Percentiles rank a stretch among this genome's conserved stretches.
Conservation (phyloP, 2,113 vertebrate species). For the Hippocampus barbouri region DNA sequence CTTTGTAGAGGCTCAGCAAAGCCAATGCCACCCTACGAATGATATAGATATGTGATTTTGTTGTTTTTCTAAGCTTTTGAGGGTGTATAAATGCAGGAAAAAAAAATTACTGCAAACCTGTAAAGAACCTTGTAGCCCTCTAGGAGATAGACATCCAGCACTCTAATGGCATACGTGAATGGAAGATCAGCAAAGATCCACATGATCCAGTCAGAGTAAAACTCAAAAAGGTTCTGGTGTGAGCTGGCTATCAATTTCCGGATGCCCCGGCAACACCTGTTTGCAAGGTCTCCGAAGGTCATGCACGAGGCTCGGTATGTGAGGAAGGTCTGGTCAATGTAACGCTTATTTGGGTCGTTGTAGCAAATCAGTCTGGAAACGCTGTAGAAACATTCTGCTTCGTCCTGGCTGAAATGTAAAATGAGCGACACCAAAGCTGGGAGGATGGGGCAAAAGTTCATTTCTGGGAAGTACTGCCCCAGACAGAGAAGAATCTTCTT, state of each 20-base stretch:
- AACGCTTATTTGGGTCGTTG: conserved; percentile 75
- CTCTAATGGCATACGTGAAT: conserved; percentile 77
- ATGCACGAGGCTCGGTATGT: conserved; percentile 81
- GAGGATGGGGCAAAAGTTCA: conserved; percentile 80
- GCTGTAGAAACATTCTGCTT: conserved; percentile 82
- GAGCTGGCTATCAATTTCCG: conserved; percentile 79
- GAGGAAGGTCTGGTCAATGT: conserved; percentile 82
- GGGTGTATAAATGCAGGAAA: not conserved
- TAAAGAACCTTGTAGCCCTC: conserved; percentile 88
- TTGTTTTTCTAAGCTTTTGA: not conserved
- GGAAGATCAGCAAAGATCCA: conserved; percentile 86
- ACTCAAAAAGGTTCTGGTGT: conserved; percentile 79
- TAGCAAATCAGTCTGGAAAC: conserved; percentile 76
- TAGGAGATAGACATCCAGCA: conserved; percentile 81
- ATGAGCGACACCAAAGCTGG: conserved; percentile 79
- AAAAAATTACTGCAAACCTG: conserved; percentile 50
- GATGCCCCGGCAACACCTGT: conserved; percentile 80
- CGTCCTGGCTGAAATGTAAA: conserved; percentile 82
- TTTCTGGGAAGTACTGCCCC: conserved; percentile 72
- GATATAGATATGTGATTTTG: conserved; percentile 31
- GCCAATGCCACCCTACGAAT: conserved; percentile 77
- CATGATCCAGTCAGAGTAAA: conserved; percentile 84
- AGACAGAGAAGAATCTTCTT: conserved; percentile 81
- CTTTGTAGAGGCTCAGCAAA: conserved; percentile 78
- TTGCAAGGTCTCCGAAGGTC: conserved; percentile 86